Base-by-base conservation (phyloP, 1,140 invertebrate species). In the Zaprionus ghesquierei region DNA sequence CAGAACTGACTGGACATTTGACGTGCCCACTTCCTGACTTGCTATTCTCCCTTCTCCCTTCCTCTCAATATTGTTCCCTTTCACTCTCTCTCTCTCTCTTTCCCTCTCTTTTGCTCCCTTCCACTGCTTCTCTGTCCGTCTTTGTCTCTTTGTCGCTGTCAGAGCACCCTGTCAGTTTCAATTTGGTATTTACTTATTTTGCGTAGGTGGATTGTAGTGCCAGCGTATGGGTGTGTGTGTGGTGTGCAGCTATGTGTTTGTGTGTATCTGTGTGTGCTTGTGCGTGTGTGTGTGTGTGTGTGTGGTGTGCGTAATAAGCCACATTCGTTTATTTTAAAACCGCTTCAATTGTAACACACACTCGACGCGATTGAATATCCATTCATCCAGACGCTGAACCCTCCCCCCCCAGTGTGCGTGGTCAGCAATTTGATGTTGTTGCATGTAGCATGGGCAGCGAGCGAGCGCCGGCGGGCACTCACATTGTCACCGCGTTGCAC, bases 311-410 rank as follows among this genome's bases (percentile, higher is more conserved):
- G 60, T 86, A 87, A 87, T 87, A 87, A 87, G 82, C 82, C 82
- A 72, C 84, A 89, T 87, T 82, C 82, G 85, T 79, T 87, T 82
- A 87, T 87, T 87, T 84, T 74, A 84, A 87, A 87, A 82, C 79
- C 82, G 84, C 82, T 89, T 77, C 82, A 79, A 86, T 86, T 86
- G 82, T 86, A 76, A 71, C 79, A 46, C 82, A 79, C 68, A 69
- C 75, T 65, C 70, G 29, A 59, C 68, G 75, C 82, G 62, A 87
- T 86, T 87, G 75, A 87, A 86, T 86, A 79, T 71, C 71, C 79
- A 76, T 79, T 70, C 74, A 63, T 25, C 41, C 76, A 75, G 64
- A 69, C 66, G 22, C 35, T 31, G 33, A 50, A 33, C 23, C 50
- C 9, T 51, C 9, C 10, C 9, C 2, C 15, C 5, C 15, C 35